Base-by-base conservation (phyloP, 1,140 invertebrate species). In the Pissodes strobi region DNA sequence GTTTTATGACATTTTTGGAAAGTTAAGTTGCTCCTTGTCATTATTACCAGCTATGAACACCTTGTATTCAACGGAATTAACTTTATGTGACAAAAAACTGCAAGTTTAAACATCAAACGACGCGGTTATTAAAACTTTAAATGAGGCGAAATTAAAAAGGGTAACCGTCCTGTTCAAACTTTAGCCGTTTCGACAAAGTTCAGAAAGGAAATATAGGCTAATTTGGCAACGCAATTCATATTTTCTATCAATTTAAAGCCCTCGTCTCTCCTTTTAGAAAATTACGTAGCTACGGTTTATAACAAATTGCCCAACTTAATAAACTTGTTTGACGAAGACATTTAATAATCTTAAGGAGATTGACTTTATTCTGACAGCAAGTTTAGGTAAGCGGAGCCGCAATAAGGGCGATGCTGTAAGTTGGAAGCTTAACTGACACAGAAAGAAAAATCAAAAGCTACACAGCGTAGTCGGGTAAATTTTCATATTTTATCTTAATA, bases 91-190 rank as follows among this genome's bases (percentile, higher is more conserved):
- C 52, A 55, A 55, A 55, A 53, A 55, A 55, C 19, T 9, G 25
- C 52, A 66, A 66, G 56, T 60, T 58, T 55, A 53, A 60, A 66
- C 49, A 51, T 66, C 39, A 55, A 49, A 53, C 25, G 19, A 4
- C n/a, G 46, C 48, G 45, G 63, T 39, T 57, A 51, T 60, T 66
- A 56, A 61, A 66, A 66, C 39, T 66, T 66, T 66, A 66, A 66
- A 66, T 49, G 57, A 53, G 58, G 37, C 37, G 17, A 49, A 66
- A 62, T 66, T 66, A 66, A 66, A 66, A 66, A 61, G 37, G 46
- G 57, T 65, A 57, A 57, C 43, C 45, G 52, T 37, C 43, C 25
- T 56, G 41, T 34, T 25, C 37, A 41, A 53, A 62, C 60, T 62
- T 62, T 27, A 10, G 22, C 49, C 39, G 27, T 62, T 62, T 30